phyloP scores from a whole-genome alignment of 2,113 vertebrate species.

The Salvelinus sp. region DNA sequence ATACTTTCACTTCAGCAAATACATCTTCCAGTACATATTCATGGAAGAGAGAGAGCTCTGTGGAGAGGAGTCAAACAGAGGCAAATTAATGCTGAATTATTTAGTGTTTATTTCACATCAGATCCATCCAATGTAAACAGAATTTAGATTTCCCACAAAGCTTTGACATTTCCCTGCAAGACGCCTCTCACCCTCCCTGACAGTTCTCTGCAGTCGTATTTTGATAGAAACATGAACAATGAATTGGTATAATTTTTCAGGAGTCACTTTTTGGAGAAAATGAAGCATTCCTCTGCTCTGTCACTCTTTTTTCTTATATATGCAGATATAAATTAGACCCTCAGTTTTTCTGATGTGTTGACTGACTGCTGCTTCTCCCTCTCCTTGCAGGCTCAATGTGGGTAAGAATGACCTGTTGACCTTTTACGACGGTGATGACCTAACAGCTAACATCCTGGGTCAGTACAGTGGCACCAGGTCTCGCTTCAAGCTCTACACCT shows the following conservation, averaged over 20 bases:
- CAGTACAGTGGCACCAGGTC: conserved; percentile 85
- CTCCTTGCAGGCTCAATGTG: conserved; percentile 79
- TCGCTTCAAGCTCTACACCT: conserved; percentile 91
- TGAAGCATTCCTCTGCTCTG: neutral
- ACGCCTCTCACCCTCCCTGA: conserved; percentile 20
- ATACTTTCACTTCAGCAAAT: conserved; percentile 30
- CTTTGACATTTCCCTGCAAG: conserved; percentile 37
- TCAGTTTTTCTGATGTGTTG: neutral
- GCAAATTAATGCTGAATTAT: conserved; percentile 64
- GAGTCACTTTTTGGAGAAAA: neutral
- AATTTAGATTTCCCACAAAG: conserved; percentile 43
- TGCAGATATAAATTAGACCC: neutral
- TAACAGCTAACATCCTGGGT: conserved; percentile 92
- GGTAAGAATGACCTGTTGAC: conserved; percentile 89
- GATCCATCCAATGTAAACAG: conserved; percentile 57
- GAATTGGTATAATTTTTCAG: neutral
- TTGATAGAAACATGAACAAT: neutral
- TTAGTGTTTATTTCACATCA: conserved; percentile 70
- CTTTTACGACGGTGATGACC: conserved; percentile 95
- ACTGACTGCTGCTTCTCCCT: neutral
- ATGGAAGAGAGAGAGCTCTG: conserved; percentile 21
- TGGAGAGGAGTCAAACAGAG: conserved; percentile 3
- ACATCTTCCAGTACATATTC: conserved; percentile 22
- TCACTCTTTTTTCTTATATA: neutral
- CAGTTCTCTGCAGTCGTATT: neutral